Evolutionary conservation across 2,113 vertebrate species (phyloP).

Genomic region (Hypanus sabinus): DNA sequence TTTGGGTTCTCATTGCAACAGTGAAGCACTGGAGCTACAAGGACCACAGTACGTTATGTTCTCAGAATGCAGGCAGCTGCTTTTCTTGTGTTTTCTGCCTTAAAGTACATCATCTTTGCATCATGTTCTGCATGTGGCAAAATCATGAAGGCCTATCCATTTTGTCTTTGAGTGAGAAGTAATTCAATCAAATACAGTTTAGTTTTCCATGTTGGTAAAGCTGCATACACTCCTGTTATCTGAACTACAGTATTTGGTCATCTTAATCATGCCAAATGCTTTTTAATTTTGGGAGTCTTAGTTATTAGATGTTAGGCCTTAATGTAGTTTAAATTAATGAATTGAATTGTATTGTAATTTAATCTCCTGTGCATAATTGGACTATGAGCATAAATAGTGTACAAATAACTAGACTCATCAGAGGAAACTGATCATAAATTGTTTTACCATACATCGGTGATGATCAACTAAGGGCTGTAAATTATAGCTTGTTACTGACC

Average conservation of each 20-base stretch:
- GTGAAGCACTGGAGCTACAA: not conserved
- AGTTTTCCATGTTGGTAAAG: not conserved
- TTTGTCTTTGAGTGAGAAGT: constrained; percentile 16
- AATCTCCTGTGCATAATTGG: not conserved
- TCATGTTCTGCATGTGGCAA: constrained; percentile 21
- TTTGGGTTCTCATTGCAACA: not conserved
- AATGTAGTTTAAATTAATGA: not conserved
- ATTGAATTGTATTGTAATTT: constrained; percentile 21
- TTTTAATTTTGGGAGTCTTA: constrained; percentile 19
- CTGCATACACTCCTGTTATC: not conserved
- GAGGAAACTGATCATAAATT: not conserved
- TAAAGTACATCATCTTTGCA: not conserved
- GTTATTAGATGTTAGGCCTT: constrained; percentile 3
- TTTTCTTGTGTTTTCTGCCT: constrained; percentile 13
- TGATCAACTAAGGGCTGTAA: not conserved
- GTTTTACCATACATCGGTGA: not conserved
- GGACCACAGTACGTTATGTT: not conserved
- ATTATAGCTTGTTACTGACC: not conserved
- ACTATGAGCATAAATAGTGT: constrained; percentile 3
- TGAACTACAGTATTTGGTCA: constrained; percentile 20
- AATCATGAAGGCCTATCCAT: not conserved
- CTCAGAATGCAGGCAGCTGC: constrained; percentile 30
- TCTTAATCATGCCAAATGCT: constrained; percentile 25
- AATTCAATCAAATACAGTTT: not conserved
- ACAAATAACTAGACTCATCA: constrained; percentile 32